Base-by-base conservation (phyloP, 2,113 vertebrate genomes). In the Colius striatus region DNA sequence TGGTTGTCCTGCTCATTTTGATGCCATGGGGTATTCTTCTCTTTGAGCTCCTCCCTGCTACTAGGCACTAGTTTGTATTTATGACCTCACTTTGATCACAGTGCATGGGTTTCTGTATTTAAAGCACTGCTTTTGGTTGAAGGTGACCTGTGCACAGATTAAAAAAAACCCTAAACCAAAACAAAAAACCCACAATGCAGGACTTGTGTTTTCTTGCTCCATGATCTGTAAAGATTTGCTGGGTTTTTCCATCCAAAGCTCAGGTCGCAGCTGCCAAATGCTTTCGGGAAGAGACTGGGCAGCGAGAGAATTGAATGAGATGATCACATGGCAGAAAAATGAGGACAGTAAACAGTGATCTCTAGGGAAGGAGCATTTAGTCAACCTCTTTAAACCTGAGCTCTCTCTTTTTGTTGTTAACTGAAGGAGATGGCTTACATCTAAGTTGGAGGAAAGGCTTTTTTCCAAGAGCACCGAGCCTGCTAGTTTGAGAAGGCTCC, bases 1-100 rank as follows among this genome's bases (percentile, higher is more conserved):
- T 97, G 98, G 97, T 94, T 95, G 86, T 96, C 55, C 92, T 90
- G 94, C 89, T 97, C 97, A 92, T 97, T 94, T 95, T 97, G 88
- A 96, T 93, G 86, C 90, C 90, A 71, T 90, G 67, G 84, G 80
- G n/a, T 81, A 62, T 90, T 89, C 95, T 92, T 93, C 85, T 96
- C 82, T 86, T 41, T 17, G 26, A 83, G 73, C 93, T 89, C 67
- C 34, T 90, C 83, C 57, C 92, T 70, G 43, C 78, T 58, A 51
- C 90, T 55, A 61, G 65, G 41, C 90, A 41, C 72, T 36, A 68
- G 47, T 45, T 67, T 88, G 68, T 72, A 95, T 93, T 87, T 87
- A 38, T 93, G 83, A n/a, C 68, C 90, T 96, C 78, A 45, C 48
- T 90, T 79, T 30, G 90, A 84, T 95, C 50, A n/a, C 53, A 32